Evolutionary conservation across 2,113 vertebrate genomes (phyloP).

Genomic region (Heterotilapia buettikoferi): DNA sequence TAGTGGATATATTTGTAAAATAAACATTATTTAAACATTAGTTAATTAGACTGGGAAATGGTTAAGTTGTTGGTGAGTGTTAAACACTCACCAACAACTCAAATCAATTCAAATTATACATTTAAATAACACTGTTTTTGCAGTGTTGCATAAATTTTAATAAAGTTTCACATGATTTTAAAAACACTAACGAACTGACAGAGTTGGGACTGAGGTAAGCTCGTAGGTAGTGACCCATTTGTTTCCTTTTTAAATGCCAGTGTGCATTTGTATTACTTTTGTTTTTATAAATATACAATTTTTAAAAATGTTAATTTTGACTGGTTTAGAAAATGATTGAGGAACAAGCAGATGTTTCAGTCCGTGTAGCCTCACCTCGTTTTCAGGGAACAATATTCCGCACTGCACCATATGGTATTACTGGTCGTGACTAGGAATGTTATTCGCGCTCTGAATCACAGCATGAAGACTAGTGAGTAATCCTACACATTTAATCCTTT

Average conservation of each 20-base stretch:
- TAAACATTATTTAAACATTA: not conserved
- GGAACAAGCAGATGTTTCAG: not conserved
- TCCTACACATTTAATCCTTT: conserved; percentile 41
- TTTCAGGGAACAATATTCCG: not conserved
- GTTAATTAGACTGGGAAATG: not conserved
- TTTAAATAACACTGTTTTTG: not conserved
- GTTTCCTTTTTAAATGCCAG: not conserved
- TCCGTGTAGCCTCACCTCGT: not conserved
- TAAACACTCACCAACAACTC: not conserved
- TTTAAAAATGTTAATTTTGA: not conserved
- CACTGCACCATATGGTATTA: not conserved
- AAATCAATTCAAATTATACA: not conserved
- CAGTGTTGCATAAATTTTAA: not conserved
- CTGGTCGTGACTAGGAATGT: conserved; percentile 28
- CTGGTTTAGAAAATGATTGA: not conserved
- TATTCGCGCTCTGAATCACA: conserved; percentile 31
- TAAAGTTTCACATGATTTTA: not conserved
- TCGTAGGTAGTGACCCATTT: not conserved
- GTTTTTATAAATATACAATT: not conserved
- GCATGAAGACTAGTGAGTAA: conserved; percentile 47
- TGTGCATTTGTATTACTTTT: not conserved
- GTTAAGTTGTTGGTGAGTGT: not conserved
- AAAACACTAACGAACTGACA: not conserved
- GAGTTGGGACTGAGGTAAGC: not conserved
- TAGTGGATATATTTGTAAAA: not conserved